Evolutionary conservation across 2,113 vertebrate species (phyloP).

Genomic region (Colinus virginianus): DNA sequence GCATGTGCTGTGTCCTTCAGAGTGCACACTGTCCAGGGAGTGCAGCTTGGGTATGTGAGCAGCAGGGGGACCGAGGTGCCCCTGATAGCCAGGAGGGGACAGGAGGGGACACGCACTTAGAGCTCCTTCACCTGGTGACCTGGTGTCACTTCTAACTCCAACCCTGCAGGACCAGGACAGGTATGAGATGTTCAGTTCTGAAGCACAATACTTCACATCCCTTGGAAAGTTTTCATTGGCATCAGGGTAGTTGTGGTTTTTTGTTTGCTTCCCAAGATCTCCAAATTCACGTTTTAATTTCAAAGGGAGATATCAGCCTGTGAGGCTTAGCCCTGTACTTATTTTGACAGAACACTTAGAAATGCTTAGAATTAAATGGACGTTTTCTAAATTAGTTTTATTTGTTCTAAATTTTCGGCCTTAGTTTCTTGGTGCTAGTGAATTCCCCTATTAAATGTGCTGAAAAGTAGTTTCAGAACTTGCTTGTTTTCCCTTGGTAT

Average conservation of each 20-base stretch:
- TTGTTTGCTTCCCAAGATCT: too few relatives aligned
- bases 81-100: background rate
- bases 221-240: background rate
- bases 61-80: background rate
- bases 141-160: background rate
- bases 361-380: too few relatives aligned
- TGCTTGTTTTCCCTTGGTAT: background rate
- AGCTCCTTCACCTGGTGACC: background rate
- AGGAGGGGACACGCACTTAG: background rate
- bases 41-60: too few relatives aligned
- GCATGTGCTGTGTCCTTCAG: background rate
- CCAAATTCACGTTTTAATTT: background rate
- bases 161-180: background rate
- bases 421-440: background rate
- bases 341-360: background rate
- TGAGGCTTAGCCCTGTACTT: background rate
- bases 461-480: background rate
- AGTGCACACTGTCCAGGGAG: background rate
- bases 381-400: background rate
- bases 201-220: background rate
- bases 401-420: background rate
- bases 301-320: background rate
- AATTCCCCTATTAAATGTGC: background rate
- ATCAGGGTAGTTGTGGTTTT: background rate
- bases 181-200: background rate